Percentiles rank a stretch among this genome's conserved stretches.
phyloP scores from a whole-genome alignment of 2,113 vertebrate species.

The Eulemur macaco region DNA sequence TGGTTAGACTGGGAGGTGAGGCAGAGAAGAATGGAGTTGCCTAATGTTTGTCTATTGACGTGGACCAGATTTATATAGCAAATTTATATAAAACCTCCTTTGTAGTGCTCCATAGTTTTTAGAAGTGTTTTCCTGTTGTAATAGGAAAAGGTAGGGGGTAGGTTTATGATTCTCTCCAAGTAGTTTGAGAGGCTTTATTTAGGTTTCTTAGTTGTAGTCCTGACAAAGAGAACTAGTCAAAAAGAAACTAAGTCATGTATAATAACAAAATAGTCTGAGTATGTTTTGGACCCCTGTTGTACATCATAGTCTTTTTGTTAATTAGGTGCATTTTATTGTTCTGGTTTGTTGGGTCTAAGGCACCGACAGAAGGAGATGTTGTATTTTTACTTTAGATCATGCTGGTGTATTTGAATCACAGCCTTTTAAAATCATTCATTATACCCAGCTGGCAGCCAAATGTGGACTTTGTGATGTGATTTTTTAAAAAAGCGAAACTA shows the following conservation, averaged over 20 bases:
- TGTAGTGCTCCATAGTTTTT: not conserved
- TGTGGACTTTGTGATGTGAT: not conserved
- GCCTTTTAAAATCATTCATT: not conserved
- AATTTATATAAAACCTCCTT: not conserved
- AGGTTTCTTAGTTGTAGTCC: not conserved
- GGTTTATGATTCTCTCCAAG: not conserved
- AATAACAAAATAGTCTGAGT: not conserved
- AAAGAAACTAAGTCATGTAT: not conserved
- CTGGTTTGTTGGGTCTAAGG: not conserved
- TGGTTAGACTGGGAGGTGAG: not conserved
- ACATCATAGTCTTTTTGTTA: not conserved
- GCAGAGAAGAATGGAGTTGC: not conserved
- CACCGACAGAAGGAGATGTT: not conserved
- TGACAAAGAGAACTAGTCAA: not conserved
- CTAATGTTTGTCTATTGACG: not conserved
- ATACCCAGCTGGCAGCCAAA: not conserved
- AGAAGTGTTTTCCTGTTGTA: not conserved
- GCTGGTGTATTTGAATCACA: not conserved
- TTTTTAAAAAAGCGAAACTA: not conserved
- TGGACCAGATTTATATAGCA: constrained; percentile 10
- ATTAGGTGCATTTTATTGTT: constrained; percentile 27
- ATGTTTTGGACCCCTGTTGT: not conserved
- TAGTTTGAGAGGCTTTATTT: not conserved
- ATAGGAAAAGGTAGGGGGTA: not conserved
- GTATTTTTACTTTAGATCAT: constrained; percentile 25